Evolutionary conservation across 2,113 vertebrate species (phyloP), one percentile per base, ranked within the genome.

Genomic region (Hippopotamus amphibius): DNA sequence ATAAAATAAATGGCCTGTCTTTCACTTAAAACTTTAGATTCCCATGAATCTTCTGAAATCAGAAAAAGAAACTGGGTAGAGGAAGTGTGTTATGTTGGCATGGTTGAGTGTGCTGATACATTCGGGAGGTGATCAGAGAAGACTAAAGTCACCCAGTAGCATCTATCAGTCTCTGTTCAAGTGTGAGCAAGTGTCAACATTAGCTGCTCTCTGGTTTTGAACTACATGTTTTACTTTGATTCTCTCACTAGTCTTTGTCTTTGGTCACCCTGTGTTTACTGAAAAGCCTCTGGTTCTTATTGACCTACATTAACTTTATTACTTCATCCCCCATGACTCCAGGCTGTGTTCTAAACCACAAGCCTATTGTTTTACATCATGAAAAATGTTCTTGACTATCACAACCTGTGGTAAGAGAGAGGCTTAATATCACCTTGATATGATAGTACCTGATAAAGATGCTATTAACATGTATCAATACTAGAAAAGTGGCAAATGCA

Each of bases 391-490:
- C 74, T 97, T 41, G 19, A n/a, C 66, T 66, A 74, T 91, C 72
- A 72, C 80, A 89, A 88, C 68, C 82, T 96, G 90, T 87, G 96
- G 96, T 96, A 82, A 86, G 72, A 96, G 43, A 97, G 84, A 96
- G 77, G 61, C 77, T 86, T 95, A 91, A 59, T 82, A 93, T 85
- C 84, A 68, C 93, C 76, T 97, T 88, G 66, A 72, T 88, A 65
- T 46, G 48, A 55, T 57, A 93, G 91, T 77, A 95, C 72, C 80
- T 94, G 91, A 97, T 79, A 88, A 95, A 95, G 93, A 90, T 74
- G 26, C 91, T 90, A 93, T 94, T 95, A 93, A 14, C 55, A 26
- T 82, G 89, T 96, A 94, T 93, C 93, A 79, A 41, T 86, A 66
- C 88, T 83, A 85, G 85, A 93, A 81, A 86, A 72, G 46, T 24